Evolutionary conservation across 2,797 vertebrate species (phyloP).

Genomic region (Sandelia bainsii): DNA sequence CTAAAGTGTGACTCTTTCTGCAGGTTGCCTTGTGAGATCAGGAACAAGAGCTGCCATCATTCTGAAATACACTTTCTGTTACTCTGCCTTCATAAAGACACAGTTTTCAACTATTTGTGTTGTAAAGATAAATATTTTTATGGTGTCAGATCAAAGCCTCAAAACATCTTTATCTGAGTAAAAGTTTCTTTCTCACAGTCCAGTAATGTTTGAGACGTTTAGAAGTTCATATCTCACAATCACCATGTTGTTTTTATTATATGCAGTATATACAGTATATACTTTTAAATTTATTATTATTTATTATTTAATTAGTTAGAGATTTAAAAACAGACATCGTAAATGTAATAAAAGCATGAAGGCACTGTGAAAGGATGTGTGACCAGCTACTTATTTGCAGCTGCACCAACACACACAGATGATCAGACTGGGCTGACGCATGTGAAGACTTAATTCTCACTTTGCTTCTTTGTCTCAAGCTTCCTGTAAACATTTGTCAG

Average conservation of each 20-base stretch:
- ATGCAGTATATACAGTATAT: no score
- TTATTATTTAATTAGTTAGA: no score
- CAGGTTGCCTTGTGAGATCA: conserved; percentile 24
- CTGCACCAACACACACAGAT: background rate
- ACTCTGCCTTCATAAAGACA: conserved; percentile 54
- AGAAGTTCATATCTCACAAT: no score
- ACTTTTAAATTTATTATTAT: no score
- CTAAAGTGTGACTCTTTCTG: conserved; percentile 9
- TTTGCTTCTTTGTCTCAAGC: conserved; percentile 52
- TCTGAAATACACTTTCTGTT: conserved; percentile 36
- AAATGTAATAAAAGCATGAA: conserved; percentile 18
- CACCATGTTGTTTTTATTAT: no score
- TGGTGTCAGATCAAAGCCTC: background rate
- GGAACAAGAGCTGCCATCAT: conserved; percentile 25
- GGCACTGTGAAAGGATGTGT: conserved; percentile 5
- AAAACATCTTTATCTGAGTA: conserved; percentile 18
- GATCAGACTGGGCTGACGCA: conserved; percentile 35
- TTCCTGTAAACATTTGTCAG: conserved; percentile 54
- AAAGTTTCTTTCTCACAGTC: background rate
- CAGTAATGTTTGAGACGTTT: conserved; percentile 1
- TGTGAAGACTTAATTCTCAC: conserved; percentile 40
- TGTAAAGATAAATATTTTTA: conserved; percentile 33
- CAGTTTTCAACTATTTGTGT: conserved; percentile 46
- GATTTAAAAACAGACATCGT: no score
- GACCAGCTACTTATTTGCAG: conserved; percentile 5